phyloP scores from a whole-genome alignment of 2,797 vertebrate species.

The Geotrypetes seraphini region DNA sequence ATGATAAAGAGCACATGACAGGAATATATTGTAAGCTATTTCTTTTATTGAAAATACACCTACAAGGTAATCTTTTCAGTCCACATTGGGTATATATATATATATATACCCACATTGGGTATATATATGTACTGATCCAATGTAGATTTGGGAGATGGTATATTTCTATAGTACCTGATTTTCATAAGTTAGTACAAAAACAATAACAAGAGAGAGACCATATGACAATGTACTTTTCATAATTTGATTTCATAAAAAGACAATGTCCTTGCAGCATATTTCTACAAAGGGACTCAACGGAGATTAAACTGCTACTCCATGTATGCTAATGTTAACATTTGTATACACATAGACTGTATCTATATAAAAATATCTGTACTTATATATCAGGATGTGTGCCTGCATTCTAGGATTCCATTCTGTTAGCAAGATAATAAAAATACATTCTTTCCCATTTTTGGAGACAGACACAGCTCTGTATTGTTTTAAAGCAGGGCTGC shows the following conservation, averaged over 20 bases:
- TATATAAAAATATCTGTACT: constrained; percentile 54
- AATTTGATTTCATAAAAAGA: constrained; percentile 31
- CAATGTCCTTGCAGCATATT: constrained; percentile 41
- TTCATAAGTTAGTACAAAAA: constrained; percentile 55
- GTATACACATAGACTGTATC: constrained; percentile 29
- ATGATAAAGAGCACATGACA: neutral
- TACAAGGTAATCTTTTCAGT: constrained; percentile 56
- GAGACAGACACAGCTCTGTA: constrained; percentile 22
- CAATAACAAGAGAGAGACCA: constrained; percentile 29
- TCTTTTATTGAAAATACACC: constrained; percentile 69
- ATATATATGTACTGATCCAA: constrained; percentile 30
- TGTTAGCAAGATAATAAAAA: constrained; percentile 42
- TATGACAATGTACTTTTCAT: constrained; percentile 32
- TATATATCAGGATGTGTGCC: constrained; percentile 29
- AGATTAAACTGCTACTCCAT: constrained; percentile 37
- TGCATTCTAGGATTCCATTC: constrained; percentile 41
- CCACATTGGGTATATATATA: constrained; percentile 28
- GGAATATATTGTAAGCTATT: constrained; percentile 54
- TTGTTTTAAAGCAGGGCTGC: constrained; percentile 6
- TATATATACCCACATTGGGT: no score
- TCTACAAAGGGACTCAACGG: constrained; percentile 35
- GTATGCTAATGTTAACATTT: constrained; percentile 53
- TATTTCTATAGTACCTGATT: constrained; percentile 44
- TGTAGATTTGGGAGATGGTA: constrained; percentile 26
- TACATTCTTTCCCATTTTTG: constrained; percentile 24